These are phyloP conservation scores for Akabosia matsudoensis DNA, from an alignment of 1,140 invertebrate genomes.

Conservation along the genomic window DNA sequence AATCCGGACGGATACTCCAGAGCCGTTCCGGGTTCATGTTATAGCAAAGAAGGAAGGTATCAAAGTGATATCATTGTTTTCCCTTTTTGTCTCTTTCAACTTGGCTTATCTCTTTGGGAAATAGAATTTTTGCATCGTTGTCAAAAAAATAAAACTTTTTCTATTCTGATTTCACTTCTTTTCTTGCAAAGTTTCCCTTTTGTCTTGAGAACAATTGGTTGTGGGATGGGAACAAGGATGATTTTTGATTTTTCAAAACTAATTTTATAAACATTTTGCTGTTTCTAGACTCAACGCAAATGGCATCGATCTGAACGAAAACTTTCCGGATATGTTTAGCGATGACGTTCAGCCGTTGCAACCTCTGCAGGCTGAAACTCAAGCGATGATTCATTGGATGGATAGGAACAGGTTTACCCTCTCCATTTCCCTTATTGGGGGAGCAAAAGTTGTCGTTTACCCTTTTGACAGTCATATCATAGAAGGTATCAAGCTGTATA, in stretches of 20 bases:
- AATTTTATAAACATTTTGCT: neutral
- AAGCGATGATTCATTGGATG: conserved; percentile 37
- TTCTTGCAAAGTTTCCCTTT: too few relatives aligned
- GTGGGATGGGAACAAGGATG: neutral
- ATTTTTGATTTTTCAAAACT: neutral
- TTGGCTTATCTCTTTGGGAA: too few relatives aligned
- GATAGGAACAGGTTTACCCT: conserved; percentile 39
- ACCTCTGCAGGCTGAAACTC: conserved; percentile 35
- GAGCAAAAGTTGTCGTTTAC: conserved; percentile 33
- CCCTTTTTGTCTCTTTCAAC: too few relatives aligned
- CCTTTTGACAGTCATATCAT: conserved; percentile 33
- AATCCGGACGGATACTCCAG: conserved; percentile 43
- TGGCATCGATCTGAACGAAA: conserved; percentile 38
- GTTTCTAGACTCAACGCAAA: conserved; percentile 34
- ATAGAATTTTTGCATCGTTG: too few relatives aligned
- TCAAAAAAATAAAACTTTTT: neutral
- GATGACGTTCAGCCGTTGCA: neutral
- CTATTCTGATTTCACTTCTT: neutral
- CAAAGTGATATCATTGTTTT: too few relatives aligned
- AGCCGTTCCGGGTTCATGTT: conserved; percentile 30
- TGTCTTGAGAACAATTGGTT: neutral
- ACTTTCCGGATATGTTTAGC: conserved; percentile 42
- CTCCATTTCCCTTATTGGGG: conserved; percentile 35
- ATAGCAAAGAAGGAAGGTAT: conserved; percentile 32
- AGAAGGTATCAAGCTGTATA: conserved; percentile 16